These are phyloP conservation scores for Colletes latitarsis DNA, from an alignment of 1,140 invertebrate genomes.

Conservation along the genomic window DNA sequence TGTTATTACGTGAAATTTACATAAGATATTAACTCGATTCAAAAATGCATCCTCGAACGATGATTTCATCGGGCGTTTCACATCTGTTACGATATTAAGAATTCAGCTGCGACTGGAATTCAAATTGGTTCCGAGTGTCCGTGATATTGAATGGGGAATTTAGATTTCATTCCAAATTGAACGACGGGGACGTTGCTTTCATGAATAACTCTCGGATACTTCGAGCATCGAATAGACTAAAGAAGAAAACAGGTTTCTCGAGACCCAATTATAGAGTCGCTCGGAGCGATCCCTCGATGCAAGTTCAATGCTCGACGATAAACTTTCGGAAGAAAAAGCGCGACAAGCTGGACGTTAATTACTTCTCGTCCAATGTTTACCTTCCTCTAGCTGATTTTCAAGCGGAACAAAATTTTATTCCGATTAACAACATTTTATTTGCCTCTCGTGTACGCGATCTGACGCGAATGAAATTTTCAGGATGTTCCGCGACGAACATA, in stretches of 20 bases:
- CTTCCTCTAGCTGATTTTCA: too few species aligned
- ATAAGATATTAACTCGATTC: too few species aligned
- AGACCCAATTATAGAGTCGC: slow-evolving; percentile 28
- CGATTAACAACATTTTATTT: too few species aligned
- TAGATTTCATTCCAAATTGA: not conserved
- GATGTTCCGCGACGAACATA: too few species aligned
- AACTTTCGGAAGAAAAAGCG: slow-evolving; percentile 22
- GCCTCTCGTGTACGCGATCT: too few species aligned
- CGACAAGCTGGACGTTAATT: not conserved
- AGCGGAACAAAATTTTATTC: too few species aligned
- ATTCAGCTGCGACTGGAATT: not conserved
- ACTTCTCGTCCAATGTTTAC: not conserved
- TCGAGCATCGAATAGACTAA: slow-evolving; percentile 21
- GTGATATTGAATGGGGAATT: not conserved
- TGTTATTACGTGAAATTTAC: too few species aligned
- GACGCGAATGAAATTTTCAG: too few species aligned
- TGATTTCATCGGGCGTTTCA: not conserved
- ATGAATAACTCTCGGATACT: slow-evolving; percentile 12
- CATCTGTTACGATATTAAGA: not conserved
- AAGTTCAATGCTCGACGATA: slow-evolving; percentile 39
- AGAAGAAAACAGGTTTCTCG: slow-evolving; percentile 42
- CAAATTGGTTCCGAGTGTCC: not conserved
- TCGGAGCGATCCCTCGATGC: slow-evolving; percentile 25
- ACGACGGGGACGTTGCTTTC: slow-evolving; percentile 4
- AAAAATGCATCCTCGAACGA: too few species aligned